Evolutionary conservation across 1,140 invertebrate species (phyloP).

Genomic region (Eufriesea mexicana): DNA sequence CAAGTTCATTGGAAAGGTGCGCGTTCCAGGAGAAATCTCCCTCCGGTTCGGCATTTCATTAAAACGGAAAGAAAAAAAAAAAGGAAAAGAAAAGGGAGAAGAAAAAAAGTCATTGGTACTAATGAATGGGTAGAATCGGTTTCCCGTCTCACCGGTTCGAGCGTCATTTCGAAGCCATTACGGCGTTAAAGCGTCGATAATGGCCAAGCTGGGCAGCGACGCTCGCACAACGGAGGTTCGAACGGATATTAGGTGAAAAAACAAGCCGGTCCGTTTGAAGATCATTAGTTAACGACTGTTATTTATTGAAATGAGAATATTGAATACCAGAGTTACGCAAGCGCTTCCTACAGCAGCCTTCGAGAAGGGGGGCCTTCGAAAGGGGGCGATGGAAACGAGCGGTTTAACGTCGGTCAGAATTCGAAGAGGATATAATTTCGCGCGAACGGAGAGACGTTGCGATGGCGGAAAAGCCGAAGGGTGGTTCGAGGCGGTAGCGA

Average conservation of each 20-base stretch:
- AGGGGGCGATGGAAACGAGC: slow-evolving; percentile 57
- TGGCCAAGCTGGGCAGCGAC: slow-evolving; percentile 11
- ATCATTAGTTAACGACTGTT: slow-evolving; percentile 59
- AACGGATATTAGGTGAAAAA: slow-evolving; percentile 51
- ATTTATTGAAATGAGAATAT: slow-evolving; percentile 69
- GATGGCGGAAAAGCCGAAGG: background rate
- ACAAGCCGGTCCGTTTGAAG: slow-evolving; percentile 52
- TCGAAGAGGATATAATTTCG: too few relatives aligned
- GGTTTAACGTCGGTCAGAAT: background rate
- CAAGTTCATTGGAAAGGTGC: background rate
- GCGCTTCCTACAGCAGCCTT: slow-evolving; percentile 47
- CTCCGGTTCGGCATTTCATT: slow-evolving; percentile 7
- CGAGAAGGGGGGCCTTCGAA: too few relatives aligned
- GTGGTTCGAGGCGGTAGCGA: slow-evolving; percentile 26
- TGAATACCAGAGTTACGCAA: slow-evolving; percentile 65
- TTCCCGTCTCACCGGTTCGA: slow-evolving; percentile 12
- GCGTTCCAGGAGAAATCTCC: background rate
- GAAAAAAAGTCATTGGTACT: slow-evolving; percentile 9
- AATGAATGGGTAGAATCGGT: slow-evolving; percentile 38
- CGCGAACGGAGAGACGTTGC: too few relatives aligned
- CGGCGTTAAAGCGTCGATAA: slow-evolving; percentile 53
- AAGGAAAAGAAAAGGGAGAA: too few relatives aligned
- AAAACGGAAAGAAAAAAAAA: background rate
- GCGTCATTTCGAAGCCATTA: slow-evolving; percentile 38
- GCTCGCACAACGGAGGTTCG: background rate